Conservation (phyloP, 2,797 vertebrate species). For the Falco berigora region DNA sequence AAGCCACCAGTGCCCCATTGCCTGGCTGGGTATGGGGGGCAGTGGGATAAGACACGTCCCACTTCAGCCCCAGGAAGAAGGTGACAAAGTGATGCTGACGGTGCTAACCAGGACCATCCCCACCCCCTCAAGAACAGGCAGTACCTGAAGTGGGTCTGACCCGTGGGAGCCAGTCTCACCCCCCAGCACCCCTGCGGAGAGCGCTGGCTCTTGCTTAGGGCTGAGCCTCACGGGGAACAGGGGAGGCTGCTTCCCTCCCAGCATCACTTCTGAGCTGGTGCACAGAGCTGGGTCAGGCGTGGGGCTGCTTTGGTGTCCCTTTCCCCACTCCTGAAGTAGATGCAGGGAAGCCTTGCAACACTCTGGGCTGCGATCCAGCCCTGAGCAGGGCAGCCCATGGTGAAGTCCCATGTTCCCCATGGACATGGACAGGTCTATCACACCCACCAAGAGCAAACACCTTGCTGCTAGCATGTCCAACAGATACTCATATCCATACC, state of each 20-base stretch:
- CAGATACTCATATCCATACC: not conserved
- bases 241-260: not conserved
- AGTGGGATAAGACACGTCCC: accelerated
- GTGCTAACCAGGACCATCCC: too few relatives aligned
- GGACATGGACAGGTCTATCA: not conserved
- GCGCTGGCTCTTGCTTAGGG: not conserved
- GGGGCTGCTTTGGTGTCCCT: not conserved
- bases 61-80: not conserved
- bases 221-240: not conserved
- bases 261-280: conserved; percentile 66
- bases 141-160: conserved; percentile 51
- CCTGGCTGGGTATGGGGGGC: too few relatives aligned
- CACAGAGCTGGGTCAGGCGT: not conserved
- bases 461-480: not conserved
- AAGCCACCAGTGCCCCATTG: not conserved
- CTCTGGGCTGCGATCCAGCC: too few relatives aligned
- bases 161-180: conserved; percentile 7
- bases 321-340: not conserved
- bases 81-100: accelerated
- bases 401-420: not conserved
- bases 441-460: not conserved
- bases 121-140: not conserved
- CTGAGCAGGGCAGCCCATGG: not conserved
- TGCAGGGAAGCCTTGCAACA: not conserved
- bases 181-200: not conserved